Percentiles rank a stretch among this genome's conserved stretches.
These are phyloP conservation scores for Hecatera dysodea DNA, from an alignment of 2,888 invertebrate species.

Conservation along the genomic window DNA sequence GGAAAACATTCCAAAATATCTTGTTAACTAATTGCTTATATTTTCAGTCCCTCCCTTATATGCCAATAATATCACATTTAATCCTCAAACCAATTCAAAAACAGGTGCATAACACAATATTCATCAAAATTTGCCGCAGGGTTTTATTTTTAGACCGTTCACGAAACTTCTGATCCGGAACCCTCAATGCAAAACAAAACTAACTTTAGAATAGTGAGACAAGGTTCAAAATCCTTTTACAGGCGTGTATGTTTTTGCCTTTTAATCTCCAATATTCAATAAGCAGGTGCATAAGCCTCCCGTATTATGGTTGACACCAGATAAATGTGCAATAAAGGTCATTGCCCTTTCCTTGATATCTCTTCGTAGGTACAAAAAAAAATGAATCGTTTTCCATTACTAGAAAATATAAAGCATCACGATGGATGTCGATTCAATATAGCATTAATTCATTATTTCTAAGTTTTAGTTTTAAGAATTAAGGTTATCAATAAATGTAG, in stretches of 20 bases:
- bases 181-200: conserved; percentile 4
- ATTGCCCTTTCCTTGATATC: too few relatives aligned
- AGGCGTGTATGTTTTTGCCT: conserved; percentile 11
- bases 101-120: conserved; percentile 39
- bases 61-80: conserved; percentile 20
- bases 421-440: too few relatives aligned
- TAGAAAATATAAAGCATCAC: too few relatives aligned
- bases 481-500: too few relatives aligned
- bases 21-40: neutral
- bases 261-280: conserved; percentile 38
- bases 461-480: too few relatives aligned
- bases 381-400: too few relatives aligned
- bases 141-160: conserved; percentile 20
- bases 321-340: too few relatives aligned
- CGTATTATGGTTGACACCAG: too few relatives aligned
- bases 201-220: neutral
- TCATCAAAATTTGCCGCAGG: conserved; percentile 16
- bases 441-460: too few relatives aligned
- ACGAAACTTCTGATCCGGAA: neutral
- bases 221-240: neutral
- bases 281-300: conserved; percentile 55
- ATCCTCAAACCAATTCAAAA: conserved; percentile 27
- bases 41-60: neutral
- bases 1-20: neutral
- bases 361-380: too few relatives aligned